These are phyloP conservation scores for Orbicella faveolata DNA, from an alignment of 64 coral and sea anemone species.

Conservation along the genomic window DNA sequence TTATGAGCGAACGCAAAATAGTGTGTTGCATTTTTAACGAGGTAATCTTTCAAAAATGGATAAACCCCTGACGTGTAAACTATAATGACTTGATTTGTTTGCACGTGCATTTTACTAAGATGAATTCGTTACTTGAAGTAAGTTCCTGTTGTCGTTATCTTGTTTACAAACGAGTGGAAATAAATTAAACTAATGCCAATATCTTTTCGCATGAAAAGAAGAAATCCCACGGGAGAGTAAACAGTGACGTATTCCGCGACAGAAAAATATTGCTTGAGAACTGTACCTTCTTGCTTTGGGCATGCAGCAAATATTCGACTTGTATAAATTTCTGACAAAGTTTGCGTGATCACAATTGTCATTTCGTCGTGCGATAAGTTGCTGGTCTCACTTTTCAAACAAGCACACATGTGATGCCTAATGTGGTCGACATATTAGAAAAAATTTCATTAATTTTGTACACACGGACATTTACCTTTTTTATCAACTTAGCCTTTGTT, in stretches of 20 bases:
- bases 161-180: background rate
- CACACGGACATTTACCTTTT: no score
- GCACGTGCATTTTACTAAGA: background rate
- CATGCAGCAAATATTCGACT: no score
- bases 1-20: background rate
- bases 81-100: conserved; percentile 3
- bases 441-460: no score
- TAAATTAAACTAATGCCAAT: background rate
- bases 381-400: no score
- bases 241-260: background rate
- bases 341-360: no score
- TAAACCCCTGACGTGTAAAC: background rate
- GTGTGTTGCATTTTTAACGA: background rate
- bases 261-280: no score
- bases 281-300: no score
- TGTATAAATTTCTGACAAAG: no score
- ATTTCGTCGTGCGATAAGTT: no score
- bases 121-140: background rate
- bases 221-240: background rate
- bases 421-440: no score
- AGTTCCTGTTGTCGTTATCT: background rate
- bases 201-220: background rate
- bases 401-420: no score
- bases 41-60: background rate
- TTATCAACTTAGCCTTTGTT: no score